Evolutionary conservation across 2,113 vertebrate species (phyloP), one percentile per base, ranked within the genome.

Genomic region (Thalassarche chlororhynchos): DNA sequence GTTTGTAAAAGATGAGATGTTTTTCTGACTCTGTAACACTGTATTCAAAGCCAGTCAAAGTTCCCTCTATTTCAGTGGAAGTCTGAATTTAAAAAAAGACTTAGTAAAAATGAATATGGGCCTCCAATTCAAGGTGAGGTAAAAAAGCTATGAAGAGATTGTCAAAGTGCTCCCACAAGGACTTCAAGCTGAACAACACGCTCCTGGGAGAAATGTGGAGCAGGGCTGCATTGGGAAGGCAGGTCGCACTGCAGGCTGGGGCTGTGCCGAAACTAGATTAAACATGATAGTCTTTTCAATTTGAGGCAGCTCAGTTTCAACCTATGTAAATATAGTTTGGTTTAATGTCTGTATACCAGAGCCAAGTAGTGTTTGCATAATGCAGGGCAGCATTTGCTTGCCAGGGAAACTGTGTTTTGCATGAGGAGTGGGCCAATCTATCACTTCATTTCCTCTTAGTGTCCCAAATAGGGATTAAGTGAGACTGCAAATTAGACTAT

Each of bases 161-260:
- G 20, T 17, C n/a, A 14, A 34, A 36, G 36, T 21, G 10, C 6
- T 84, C 17, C 62, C 23, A 19, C 14, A 57, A 52, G 34, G 32
- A 61, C 36, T 61, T 70, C 17, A 40, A 25, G 18, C 16, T 87
- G 47, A 84, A 61, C 21, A n/a, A 17, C 6, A 4, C 0, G 2
- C 6, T 24, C 29, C 64, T 3, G 0, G 46, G 42, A 77, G 55
- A 65, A 64, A 58, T 0, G 1, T 0, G 3, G 47, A 52, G 19
- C 34, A n/a, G 11, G 42, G 24, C 14, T 76, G 18, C 3, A 1
- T 23, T 36, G 17, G 42, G 66, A 80, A 87, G 44, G 47, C 32
- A 58, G 52, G 26, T 83, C 2, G 1, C 1, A 4, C 20, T n/a
- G 52, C 24, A 49, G 47, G 32, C 65, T 55, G 25, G 19, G 54